phyloP scores from a whole-genome alignment of 2,888 invertebrate genomes.

The Acleris literana region DNA sequence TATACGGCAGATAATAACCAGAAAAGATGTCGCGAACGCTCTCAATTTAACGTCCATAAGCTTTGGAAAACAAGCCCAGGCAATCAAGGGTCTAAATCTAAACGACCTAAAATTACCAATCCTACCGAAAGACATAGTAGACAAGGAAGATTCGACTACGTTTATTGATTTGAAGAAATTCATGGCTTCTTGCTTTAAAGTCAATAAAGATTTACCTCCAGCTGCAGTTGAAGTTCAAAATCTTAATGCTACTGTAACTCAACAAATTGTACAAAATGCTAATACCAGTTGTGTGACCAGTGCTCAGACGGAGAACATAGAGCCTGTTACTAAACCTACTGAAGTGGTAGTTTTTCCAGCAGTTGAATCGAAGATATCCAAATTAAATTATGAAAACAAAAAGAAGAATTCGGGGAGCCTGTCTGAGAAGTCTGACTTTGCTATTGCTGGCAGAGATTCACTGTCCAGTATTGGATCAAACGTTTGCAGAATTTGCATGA shows the following conservation, averaged over 20 bases:
- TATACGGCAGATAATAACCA: conserved; percentile 66
- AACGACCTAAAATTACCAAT: conserved; percentile 63
- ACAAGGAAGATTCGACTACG: conserved; percentile 54
- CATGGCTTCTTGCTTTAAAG: conserved; percentile 70
- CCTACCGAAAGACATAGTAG: conserved; percentile 45
- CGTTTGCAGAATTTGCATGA: conserved; percentile 87
- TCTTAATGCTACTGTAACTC: conserved; percentile 48
- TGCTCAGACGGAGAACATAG: conserved; percentile 46
- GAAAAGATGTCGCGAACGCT: conserved; percentile 67
- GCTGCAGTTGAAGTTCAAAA: conserved; percentile 51
- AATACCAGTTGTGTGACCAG: conserved; percentile 49
- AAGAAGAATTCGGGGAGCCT: conserved; percentile 64
- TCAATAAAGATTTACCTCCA: conserved; percentile 55
- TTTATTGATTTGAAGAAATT: conserved; percentile 68
- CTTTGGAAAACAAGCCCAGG: conserved; percentile 52
- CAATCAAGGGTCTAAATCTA: conserved; percentile 50
- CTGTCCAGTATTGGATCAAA: conserved; percentile 83
- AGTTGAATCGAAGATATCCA: conserved; percentile 57
- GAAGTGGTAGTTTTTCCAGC: conserved; percentile 58
- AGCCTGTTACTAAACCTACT: conserved; percentile 41
- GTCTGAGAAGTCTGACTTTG: conserved; percentile 67
- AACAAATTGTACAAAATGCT: conserved; percentile 46
- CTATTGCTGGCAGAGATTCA: conserved; percentile 65
- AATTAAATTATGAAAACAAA: conserved; percentile 52
- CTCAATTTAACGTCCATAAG: conserved; percentile 63